These are phyloP conservation scores for Gryllus bimaculatus DNA, from an alignment of 1,140 invertebrate genomes.

Conservation along the genomic window DNA sequence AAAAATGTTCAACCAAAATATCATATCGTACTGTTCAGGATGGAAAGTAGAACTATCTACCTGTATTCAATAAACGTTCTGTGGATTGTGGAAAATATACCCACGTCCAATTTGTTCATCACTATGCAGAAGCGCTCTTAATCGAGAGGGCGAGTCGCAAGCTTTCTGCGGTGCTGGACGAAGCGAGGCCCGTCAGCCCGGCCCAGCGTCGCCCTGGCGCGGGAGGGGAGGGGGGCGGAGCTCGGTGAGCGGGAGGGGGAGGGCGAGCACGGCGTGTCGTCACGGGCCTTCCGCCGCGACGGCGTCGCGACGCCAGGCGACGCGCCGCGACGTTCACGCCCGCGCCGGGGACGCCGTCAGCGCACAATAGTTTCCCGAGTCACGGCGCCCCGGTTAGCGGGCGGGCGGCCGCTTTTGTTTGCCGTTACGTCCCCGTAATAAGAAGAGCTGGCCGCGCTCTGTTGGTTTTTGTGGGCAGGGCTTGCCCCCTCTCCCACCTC, in stretches of 20 bases:
- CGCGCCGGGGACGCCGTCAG: not conserved
- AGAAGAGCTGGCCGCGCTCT: not conserved
- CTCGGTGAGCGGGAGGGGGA: not conserved
- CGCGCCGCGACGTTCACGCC: not conserved
- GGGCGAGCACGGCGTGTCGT: not conserved
- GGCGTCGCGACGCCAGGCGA: not conserved
- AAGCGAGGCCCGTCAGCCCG: no score
- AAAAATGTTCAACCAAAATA: no score
- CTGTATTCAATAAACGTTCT: no score
- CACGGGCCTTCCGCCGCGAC: not conserved
- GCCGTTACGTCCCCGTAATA: not conserved
- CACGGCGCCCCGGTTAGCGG: not conserved
- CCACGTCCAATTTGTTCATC: no score
- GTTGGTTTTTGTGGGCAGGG: no score
- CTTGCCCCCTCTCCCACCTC: no score
- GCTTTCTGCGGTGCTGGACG: no score
- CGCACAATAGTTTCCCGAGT: not conserved
- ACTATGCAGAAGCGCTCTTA: no score
- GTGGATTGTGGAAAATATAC: no score
- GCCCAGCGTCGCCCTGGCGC: not conserved
- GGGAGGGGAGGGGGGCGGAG: not conserved
- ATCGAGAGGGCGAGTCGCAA: no score
- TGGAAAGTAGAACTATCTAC: no score
- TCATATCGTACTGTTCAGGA: no score
- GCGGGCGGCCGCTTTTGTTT: not conserved